Conservation (phyloP, 35 echinoderm and acorn worm genomes). For the Hemicentrotus pulcherrimus region DNA sequence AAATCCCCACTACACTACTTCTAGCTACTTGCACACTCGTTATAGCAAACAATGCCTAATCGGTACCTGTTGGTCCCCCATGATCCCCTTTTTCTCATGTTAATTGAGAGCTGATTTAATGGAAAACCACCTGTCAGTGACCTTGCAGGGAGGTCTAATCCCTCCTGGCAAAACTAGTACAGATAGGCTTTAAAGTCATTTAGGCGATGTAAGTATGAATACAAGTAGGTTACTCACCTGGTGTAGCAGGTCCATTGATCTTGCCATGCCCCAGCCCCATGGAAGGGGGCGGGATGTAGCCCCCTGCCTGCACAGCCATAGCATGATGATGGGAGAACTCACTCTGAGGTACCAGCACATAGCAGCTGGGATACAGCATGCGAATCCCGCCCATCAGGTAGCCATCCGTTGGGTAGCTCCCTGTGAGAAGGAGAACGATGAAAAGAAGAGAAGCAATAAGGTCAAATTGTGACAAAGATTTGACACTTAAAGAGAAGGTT, state of each 20-base stretch:
- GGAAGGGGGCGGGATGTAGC: slow-evolving; percentile 46
- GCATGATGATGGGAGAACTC: slow-evolving; percentile 60
- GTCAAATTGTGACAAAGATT: too few species aligned
- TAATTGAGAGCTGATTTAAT: too few species aligned
- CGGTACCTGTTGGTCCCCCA: too few species aligned
- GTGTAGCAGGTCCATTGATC: slow-evolving; percentile 59
- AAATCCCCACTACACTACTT: too few species aligned
- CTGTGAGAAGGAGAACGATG: neutral
- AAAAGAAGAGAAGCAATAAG: neutral
- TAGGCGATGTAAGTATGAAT: neutral
- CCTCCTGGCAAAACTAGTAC: too few species aligned
- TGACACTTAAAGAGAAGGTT: too few species aligned
- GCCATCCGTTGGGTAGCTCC: neutral
- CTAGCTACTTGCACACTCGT: too few species aligned
- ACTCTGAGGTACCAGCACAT: slow-evolving; percentile 81
- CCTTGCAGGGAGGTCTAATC: too few species aligned
- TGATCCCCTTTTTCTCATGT: too few species aligned
- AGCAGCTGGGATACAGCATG: slow-evolving; percentile 85
- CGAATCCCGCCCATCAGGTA: slow-evolving; percentile 73
- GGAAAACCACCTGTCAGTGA: too few species aligned
- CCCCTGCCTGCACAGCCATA: slow-evolving; percentile 55
- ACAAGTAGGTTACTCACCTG: slow-evolving; percentile 37
- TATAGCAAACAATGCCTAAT: too few species aligned
- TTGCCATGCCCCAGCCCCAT: slow-evolving; percentile 49
- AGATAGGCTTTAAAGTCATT: too few species aligned